A percentile compares a stretch with the other conserved stretches of the same genome.
Conservation (phyloP, 2,113 vertebrate species). For the Amblyornis subalaris region DNA sequence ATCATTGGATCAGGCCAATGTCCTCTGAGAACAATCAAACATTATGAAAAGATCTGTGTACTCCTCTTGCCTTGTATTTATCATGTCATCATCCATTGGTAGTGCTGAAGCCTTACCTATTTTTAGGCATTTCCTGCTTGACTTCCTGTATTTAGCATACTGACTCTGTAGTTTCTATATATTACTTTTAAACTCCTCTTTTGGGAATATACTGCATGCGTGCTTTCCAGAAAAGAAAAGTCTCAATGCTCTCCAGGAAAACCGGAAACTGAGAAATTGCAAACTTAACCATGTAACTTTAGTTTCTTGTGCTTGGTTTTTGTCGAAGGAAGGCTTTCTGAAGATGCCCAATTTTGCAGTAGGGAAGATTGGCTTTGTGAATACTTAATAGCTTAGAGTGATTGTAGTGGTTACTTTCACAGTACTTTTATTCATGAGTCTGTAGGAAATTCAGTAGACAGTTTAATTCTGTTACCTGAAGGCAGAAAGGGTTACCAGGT, state of each 20-base stretch:
- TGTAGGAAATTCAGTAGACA: not conserved
- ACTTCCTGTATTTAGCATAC: not conserved
- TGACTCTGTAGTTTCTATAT: not conserved
- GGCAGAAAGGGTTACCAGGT: not conserved
- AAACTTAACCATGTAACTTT: not conserved
- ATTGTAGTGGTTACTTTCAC: not conserved
- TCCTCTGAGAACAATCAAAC: not conserved
- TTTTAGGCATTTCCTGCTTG: not conserved
- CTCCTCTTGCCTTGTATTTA: not conserved
- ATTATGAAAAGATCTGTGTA: not conserved
- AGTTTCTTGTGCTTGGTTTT: not conserved
- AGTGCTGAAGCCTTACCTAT: not conserved
- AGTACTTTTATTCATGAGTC: not conserved
- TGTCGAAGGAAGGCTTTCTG: not conserved
- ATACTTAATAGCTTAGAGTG: not conserved
- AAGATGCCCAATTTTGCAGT: not conserved
- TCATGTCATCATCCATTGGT: not conserved
- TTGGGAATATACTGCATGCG: not conserved
- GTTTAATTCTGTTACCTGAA: not conserved
- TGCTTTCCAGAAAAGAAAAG: not conserved
- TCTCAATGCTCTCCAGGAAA: not conserved
- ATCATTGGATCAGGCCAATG: not conserved
- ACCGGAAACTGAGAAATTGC: not conserved
- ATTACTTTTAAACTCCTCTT: not conserved
- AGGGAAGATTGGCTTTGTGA: not conserved